Percentiles rank a stretch among this genome's conserved stretches.
These are phyloP conservation scores for Dicrurus megarhynchus DNA, from an alignment of 2,113 vertebrate species.

Conservation along the genomic window DNA sequence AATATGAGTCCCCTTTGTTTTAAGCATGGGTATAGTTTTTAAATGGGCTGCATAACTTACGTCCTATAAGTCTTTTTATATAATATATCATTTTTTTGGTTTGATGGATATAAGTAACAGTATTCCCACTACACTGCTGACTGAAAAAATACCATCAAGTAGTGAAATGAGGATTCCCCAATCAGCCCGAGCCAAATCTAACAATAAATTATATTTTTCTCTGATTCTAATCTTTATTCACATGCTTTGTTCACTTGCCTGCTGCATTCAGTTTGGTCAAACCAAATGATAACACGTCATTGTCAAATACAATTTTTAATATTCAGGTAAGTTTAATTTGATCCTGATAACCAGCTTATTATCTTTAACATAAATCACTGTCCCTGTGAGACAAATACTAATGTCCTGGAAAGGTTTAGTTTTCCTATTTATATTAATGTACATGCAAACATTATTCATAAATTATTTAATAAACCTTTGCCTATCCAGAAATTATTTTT, in stretches of 20 bases:
- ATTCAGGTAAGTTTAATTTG: background rate
- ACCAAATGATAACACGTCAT: background rate
- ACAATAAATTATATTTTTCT: background rate
- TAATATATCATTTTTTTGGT: background rate
- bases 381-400: background rate
- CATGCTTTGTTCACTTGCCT: background rate
- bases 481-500: background rate
- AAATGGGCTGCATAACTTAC: background rate
- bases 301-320: background rate
- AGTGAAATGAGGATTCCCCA: background rate
- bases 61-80: background rate
- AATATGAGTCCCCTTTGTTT: background rate
- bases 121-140: background rate
- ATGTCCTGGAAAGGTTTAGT: background rate
- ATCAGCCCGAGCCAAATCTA: fast-evolving
- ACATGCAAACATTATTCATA: background rate
- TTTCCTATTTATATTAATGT: background rate
- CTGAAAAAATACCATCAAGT: background rate
- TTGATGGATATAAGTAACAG: background rate
- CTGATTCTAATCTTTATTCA: background rate
- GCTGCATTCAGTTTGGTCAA: background rate
- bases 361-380: background rate
- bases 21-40: background rate
- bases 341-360: background rate
- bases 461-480: background rate